phyloP scores from a whole-genome alignment of 1,140 invertebrate genomes.

The Leptopilina clavipes region DNA sequence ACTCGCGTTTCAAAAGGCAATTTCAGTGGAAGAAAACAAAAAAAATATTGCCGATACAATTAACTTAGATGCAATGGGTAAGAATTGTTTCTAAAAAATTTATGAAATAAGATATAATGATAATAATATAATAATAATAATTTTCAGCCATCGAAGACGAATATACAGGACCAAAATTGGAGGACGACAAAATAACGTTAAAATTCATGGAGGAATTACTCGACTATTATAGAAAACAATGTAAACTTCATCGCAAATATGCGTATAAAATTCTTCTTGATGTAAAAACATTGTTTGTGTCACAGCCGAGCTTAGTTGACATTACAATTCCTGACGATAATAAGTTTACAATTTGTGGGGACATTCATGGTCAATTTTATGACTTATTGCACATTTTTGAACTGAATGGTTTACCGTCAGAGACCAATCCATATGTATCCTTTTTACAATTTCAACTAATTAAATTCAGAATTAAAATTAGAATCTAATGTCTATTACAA shows the following conservation, averaged over 20 bases:
- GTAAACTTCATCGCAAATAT: slow-evolving; percentile 96
- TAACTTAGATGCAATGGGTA: slow-evolving; percentile 93
- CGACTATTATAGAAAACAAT: slow-evolving; percentile 92
- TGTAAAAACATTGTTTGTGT: slow-evolving; percentile 89
- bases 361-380: slow-evolving; percentile 99
- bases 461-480: too few relatives aligned
- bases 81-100: slow-evolving; percentile 64
- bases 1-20: slow-evolving; percentile 97
- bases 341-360: slow-evolving; percentile 99
- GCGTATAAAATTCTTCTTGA: slow-evolving; percentile 98
- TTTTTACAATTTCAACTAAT: slow-evolving; percentile 59
- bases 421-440: slow-evolving; percentile 95
- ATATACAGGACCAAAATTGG: slow-evolving; percentile 93
- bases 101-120: too few relatives aligned
- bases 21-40: slow-evolving; percentile 92
- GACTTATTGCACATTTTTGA: slow-evolving; percentile 99
- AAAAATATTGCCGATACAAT: slow-evolving; percentile 91
- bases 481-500: too few relatives aligned
- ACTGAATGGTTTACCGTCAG: slow-evolving; percentile 95
- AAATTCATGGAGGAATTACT: slow-evolving; percentile 91
- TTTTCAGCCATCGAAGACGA: slow-evolving; percentile 92
- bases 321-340: slow-evolving; percentile 89
- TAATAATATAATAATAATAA: slow-evolving; percentile 24
- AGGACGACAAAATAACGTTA: slow-evolving; percentile 90
- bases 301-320: slow-evolving; percentile 92